Evolutionary conservation across 30 jellyfish, hydroid and myxozoan species (phyloP).

Genomic region (Morbakka virulenta): DNA sequence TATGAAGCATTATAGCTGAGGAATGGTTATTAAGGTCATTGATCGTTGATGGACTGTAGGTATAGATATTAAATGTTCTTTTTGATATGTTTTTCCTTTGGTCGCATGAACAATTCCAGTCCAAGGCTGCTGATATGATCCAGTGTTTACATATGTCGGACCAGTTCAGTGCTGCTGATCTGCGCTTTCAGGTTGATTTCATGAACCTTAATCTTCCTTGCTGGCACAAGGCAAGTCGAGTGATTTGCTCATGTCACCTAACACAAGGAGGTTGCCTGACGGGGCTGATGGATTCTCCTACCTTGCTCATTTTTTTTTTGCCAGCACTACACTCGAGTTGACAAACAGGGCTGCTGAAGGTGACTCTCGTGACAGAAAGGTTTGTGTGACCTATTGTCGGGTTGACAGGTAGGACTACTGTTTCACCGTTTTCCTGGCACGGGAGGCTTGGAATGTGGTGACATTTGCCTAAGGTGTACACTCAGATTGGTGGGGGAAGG

Average conservation of each 20-base stretch:
- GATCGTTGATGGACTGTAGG: conserved; percentile 24
- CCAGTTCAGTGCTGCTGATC: conserved; percentile 58
- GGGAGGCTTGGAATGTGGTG: no score
- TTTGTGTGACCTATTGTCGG: conserved; percentile 8
- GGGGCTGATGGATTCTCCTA: no score
- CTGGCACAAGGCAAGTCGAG: conserved; percentile 46
- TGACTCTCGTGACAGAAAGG: conserved; percentile 16
- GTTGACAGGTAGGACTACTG: no score
- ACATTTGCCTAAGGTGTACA: no score
- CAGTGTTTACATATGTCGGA: conserved; percentile 37
- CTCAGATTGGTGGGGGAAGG: no score
- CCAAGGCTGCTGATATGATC: conserved; percentile 52
- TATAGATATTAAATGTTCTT: conserved; percentile 11
- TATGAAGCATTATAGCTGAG: no score
- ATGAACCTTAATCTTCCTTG: conserved; percentile 25
- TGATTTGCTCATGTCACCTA: conserved; percentile 34
- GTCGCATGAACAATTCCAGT: conserved; percentile 58
- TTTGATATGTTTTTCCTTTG: conserved; percentile 23
- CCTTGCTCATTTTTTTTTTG: conserved; percentile 18
- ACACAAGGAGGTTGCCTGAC: conserved; percentile 39
- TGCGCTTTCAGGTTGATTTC: conserved; percentile 37
- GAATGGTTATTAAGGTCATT: no score
- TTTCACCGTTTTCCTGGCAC: no score
- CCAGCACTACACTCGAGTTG: conserved; percentile 43
- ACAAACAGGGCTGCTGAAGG: conserved; percentile 34